Percentiles rank a stretch among this genome's conserved stretches.
Conservation (phyloP, 2,797 vertebrate genomes). For the Glossophaga mutica region DNA sequence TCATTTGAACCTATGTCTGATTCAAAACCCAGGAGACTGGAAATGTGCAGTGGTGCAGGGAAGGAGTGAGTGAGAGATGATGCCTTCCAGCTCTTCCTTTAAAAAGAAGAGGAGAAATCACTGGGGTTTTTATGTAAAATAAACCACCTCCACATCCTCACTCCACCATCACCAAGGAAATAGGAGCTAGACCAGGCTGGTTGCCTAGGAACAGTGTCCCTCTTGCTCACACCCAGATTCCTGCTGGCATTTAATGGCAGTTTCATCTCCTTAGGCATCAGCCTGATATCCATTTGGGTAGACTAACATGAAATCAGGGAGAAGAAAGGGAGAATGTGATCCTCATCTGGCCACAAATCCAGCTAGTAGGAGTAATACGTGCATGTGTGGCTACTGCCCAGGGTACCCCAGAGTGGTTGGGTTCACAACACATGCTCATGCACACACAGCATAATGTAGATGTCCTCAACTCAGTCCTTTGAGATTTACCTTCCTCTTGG, state of each 20-base stretch:
- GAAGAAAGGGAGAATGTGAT: not conserved
- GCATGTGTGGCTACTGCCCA: not conserved
- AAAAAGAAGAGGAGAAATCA: not conserved
- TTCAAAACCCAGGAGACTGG: not conserved
- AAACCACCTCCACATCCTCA: conserved; percentile 31
- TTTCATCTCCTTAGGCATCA: not conserved
- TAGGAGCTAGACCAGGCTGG: conserved; percentile 19
- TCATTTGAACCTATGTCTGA: not conserved
- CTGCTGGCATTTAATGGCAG: not conserved
- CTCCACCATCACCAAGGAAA: conserved; percentile 51
- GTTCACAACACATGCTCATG: not conserved
- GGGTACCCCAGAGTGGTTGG: not conserved
- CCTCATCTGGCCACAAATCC: not conserved
- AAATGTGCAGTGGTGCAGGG: not conserved
- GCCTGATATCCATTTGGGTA: too few relatives aligned
- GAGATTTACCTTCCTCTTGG: not conserved
- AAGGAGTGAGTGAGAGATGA: not conserved
- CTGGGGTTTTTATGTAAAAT: conserved; percentile 46
- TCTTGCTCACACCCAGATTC: conserved; percentile 24
- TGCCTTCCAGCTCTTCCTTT: not conserved
- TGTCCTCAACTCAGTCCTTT: not conserved
- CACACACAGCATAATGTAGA: not conserved
- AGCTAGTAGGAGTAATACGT: not conserved
- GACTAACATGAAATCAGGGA: too few relatives aligned
- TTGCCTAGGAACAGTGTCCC: conserved; percentile 54